These are phyloP conservation scores for Elysia crispata DNA, from an alignment of 2,888 invertebrate species.

Conservation along the genomic window DNA sequence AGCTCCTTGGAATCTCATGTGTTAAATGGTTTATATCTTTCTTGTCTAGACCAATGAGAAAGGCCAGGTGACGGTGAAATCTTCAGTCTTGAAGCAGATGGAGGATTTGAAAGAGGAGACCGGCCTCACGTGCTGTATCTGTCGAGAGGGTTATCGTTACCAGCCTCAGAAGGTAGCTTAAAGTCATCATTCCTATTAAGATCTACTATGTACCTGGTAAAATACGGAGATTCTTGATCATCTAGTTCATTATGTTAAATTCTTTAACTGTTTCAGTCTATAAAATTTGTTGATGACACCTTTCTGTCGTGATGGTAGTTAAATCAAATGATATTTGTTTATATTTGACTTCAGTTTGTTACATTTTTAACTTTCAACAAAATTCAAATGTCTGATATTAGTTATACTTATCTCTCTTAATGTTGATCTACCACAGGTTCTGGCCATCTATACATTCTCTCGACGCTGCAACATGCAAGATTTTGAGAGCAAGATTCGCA, in stretches of 20 bases:
- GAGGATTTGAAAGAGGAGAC: conserved; percentile 97
- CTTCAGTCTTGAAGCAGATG: conserved; percentile 91
- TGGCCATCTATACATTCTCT: conserved; percentile 97
- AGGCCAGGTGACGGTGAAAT: conserved; percentile 93
- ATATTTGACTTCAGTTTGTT: too few relatives aligned
- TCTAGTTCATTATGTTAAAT: not conserved
- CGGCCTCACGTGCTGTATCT: conserved; percentile 97
- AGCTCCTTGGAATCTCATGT: too few relatives aligned
- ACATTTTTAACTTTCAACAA: too few relatives aligned
- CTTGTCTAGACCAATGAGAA: conserved; percentile 92
- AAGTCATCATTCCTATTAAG: not conserved
- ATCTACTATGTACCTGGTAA: too few relatives aligned
- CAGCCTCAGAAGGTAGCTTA: conserved; percentile 76
- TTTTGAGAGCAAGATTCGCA: conserved; percentile 91
- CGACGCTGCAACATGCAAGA: conserved; percentile 96
- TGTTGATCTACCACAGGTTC: conserved; percentile 83
- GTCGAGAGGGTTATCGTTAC: conserved; percentile 97
- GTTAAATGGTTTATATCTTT: too few relatives aligned
- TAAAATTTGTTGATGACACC: too few relatives aligned
- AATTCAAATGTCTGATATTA: too few relatives aligned
- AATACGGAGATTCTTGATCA: not conserved
- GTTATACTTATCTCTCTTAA: too few relatives aligned
- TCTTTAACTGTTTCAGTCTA: too few relatives aligned
- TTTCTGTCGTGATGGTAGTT: too few relatives aligned
- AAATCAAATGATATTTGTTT: too few relatives aligned